These are phyloP conservation scores for Drosophila tani DNA, from an alignment of 1,140 invertebrate species.

Conservation along the genomic window DNA sequence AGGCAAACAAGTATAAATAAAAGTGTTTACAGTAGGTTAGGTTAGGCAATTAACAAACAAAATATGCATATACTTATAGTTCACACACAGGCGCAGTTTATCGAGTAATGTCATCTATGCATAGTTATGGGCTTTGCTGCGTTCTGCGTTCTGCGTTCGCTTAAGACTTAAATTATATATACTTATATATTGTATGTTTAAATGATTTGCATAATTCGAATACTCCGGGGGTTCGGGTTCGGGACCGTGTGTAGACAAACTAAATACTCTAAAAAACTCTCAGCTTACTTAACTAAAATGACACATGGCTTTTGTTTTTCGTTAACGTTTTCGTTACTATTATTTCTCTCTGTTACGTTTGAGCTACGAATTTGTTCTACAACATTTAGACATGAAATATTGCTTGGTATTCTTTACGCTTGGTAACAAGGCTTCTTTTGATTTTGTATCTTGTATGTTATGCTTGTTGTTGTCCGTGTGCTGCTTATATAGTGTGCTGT, in stretches of 20 bases:
- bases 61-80: constrained; percentile 45
- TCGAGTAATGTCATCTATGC: constrained; percentile 43
- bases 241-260: constrained; percentile 38
- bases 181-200: neutral
- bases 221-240: constrained; percentile 36
- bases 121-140: constrained; percentile 22
- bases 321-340: constrained; percentile 34
- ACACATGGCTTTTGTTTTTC: constrained; percentile 71
- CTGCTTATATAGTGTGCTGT: constrained; percentile 33
- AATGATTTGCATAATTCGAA: constrained; percentile 77
- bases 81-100: constrained; percentile 31
- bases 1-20: constrained; percentile 45
- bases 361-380: constrained; percentile 69
- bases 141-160: constrained; percentile 30
- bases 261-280: constrained; percentile 53
- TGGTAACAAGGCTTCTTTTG: constrained; percentile 73
- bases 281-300: constrained; percentile 72
- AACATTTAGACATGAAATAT: constrained; percentile 80
- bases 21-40: constrained; percentile 13
- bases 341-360: constrained; percentile 43
- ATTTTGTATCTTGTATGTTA: constrained; percentile 62
- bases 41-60: constrained; percentile 59
- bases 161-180: constrained; percentile 56
- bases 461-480: constrained; percentile 30
- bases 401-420: constrained; percentile 72